A percentile compares a stretch with the other conserved stretches of the same genome.
Conservation (phyloP, 2,113 vertebrate genomes). For the Poeciliopsis retropinna region DNA sequence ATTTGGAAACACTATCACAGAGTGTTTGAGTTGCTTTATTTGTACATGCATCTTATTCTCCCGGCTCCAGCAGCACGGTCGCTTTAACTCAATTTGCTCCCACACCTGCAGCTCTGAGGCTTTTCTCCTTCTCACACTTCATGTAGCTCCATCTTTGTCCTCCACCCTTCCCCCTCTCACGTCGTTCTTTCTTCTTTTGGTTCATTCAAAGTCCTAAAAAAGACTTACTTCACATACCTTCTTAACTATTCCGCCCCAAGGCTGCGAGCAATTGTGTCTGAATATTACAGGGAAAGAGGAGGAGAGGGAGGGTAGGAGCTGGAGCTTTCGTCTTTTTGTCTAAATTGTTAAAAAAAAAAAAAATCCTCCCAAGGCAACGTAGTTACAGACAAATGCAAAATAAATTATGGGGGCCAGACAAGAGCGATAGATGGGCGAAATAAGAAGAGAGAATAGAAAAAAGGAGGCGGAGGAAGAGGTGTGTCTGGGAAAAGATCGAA, state of each 20-base stretch:
- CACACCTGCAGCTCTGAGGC: constrained; percentile 45
- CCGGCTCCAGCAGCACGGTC: constrained; percentile 2
- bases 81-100: neutral
- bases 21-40: neutral
- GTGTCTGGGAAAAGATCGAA: constrained; percentile 68
- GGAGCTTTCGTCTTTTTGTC: constrained; percentile 42
- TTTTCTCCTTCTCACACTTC: constrained; percentile 15
- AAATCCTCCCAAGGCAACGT: constrained; percentile 17
- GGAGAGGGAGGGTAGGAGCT: constrained; percentile 23
- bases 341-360: constrained; percentile 14
- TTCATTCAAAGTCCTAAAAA: constrained; percentile 48
- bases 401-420: constrained; percentile 36
- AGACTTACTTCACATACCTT: constrained; percentile 61
- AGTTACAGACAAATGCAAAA: constrained; percentile 33
- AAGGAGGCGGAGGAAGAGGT: constrained; percentile 47
- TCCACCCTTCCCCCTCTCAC: neutral
- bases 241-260: constrained; percentile 57
- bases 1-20: neutral
- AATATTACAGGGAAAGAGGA: constrained; percentile 21
- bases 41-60: constrained; percentile 9
- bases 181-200: constrained; percentile 11
- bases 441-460: neutral
- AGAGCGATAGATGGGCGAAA: neutral
- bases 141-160: constrained; percentile 24
- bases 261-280: constrained; percentile 46